These are phyloP conservation scores for Cairina moschata DNA, from an alignment of 2,113 vertebrate species.

Conservation along the genomic window DNA sequence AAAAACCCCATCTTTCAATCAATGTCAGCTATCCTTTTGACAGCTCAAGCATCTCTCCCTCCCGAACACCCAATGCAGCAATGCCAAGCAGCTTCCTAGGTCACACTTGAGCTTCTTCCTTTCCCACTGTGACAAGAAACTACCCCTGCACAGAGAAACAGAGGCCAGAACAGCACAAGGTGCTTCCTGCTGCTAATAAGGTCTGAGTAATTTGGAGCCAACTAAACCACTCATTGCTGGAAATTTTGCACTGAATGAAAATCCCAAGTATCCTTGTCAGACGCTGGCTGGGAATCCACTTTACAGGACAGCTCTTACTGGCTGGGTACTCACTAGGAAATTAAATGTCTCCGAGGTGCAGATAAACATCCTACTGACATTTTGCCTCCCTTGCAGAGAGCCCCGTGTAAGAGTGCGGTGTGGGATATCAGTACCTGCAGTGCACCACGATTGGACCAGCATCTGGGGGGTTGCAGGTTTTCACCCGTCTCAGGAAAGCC, in stretches of 20 bases:
- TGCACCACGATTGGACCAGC: constrained; percentile 95
- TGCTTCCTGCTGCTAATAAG: accelerated
- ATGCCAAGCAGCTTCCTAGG: background rate
- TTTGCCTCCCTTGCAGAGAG: accelerated
- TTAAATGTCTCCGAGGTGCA: background rate
- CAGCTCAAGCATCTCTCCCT: background rate
- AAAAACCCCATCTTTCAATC: background rate
- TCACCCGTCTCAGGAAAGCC: constrained; percentile 95
- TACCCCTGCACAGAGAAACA: background rate
- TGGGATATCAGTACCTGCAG: constrained; percentile 85
- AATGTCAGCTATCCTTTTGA: background rate
- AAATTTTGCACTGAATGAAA: background rate
- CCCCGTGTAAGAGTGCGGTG: accelerated
- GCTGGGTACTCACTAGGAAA: background rate
- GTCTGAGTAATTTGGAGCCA: background rate
- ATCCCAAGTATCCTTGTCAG: background rate
- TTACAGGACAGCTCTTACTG: background rate
- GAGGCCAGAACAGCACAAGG: background rate
- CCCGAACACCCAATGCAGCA: background rate
- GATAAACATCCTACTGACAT: background rate
- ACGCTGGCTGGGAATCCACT: background rate
- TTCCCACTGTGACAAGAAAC: background rate
- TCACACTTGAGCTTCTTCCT: background rate
- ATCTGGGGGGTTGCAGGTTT: constrained; percentile 95
- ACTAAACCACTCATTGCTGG: background rate